These are phyloP conservation scores for Indicator indicator DNA, from an alignment of 2,113 vertebrate species.

Conservation along the genomic window DNA sequence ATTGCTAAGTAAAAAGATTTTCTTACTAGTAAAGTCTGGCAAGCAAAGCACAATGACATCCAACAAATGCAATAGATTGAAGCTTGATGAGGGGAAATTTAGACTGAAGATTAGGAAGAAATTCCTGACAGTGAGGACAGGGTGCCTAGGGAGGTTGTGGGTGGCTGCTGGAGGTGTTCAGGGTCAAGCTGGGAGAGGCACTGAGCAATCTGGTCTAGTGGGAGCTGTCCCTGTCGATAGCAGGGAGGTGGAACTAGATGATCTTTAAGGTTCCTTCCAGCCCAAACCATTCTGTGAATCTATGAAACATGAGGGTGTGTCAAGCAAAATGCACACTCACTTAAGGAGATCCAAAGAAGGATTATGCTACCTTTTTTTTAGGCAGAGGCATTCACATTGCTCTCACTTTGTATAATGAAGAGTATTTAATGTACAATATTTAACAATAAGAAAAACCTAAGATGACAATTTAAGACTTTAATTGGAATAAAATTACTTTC, in stretches of 20 bases:
- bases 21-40: not conserved
- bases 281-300: no score
- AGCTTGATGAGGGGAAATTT: no score
- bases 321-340: not conserved
- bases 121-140: no score
- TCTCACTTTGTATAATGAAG: not conserved
- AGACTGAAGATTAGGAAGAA: no score
- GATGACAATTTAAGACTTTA: not conserved
- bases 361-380: not conserved
- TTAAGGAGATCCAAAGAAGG: no score
- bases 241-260: no score
- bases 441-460: not conserved
- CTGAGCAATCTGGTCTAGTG: no score
- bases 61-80: not conserved
- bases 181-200: no score
- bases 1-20: not conserved
- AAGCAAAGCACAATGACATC: not conserved
- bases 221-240: no score
- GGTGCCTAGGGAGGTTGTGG: no score
- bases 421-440: not conserved
- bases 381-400: not conserved
- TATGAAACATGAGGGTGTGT: not conserved
- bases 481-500: not conserved
- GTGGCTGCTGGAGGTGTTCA: no score
- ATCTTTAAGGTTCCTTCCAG: no score